Conservation (phyloP, 1,140 invertebrate genomes). For the Potamilus streckersoni region DNA sequence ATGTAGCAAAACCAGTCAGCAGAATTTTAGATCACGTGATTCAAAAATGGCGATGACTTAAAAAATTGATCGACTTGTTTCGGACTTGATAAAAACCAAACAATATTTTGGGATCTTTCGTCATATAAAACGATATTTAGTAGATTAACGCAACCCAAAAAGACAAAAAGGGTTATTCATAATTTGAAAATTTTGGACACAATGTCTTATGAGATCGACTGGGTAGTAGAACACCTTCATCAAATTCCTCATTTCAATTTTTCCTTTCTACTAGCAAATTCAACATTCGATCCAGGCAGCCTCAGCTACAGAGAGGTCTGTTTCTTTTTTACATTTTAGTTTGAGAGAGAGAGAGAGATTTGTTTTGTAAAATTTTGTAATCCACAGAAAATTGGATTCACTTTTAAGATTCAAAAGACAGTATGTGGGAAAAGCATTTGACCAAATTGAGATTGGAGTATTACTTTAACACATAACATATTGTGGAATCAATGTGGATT, state of each 20-base stretch:
- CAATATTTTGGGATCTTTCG: neutral
- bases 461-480: too few species aligned
- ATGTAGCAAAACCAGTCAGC: neutral
- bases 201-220: slow-evolving; percentile 22
- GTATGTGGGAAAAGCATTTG: too few species aligned
- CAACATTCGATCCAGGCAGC: slow-evolving; percentile 88
- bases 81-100: neutral
- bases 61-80: neutral
- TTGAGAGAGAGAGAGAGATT: too few species aligned
- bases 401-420: too few species aligned
- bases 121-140: too few species aligned
- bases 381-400: too few species aligned
- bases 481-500: too few species aligned
- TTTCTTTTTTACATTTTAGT: too few species aligned
- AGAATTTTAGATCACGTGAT: neutral
- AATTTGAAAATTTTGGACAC: too few species aligned
- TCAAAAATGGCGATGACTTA: neutral
- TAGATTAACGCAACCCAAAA: neutral
- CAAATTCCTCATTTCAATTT: slow-evolving; percentile 77
- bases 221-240: slow-evolving; percentile 85
- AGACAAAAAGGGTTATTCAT: neutral
- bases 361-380: too few species aligned
- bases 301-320: slow-evolving; percentile 89
- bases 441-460: too few species aligned
- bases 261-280: slow-evolving; percentile 87